Base-by-base conservation (phyloP, 2,888 invertebrate species). In the Euplexia lucipara region DNA sequence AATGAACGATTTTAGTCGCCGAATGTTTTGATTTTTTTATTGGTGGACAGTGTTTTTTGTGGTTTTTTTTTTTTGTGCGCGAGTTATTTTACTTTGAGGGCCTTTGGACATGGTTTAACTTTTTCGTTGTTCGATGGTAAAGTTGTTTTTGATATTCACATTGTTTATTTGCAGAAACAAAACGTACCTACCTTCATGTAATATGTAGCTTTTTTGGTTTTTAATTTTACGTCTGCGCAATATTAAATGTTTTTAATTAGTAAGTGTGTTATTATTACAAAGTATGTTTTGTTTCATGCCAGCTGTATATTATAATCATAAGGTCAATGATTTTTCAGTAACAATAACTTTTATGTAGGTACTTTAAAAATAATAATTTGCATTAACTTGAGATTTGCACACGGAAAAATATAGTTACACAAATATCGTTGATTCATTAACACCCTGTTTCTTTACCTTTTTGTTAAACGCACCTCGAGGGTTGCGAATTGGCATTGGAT, bases 1-100 rank as follows among this genome's bases (percentile, higher is more conserved):
- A 86, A 82, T 82, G 79, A 80, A 73, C 77, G 73, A 72, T 75
- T 82, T 81, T 79, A 81, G 83, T 82, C 81, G 85, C 80, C 76
- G 68, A 76, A 66, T 54, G 63, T 71, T 68, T 68, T 73, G 48
- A 56, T 51, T 71, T 67, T n/a, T 53, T 76, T 67, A 59, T 61
- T 79, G 67, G 85, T 84, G 83, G 78, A 83, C 70, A 75, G 84
- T 84, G 81, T 57, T 68, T 68, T 73, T 63, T 78, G 85, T 84
- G 83, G 14, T 57, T 73, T 57, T 73, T 57, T 73, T 57, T 73
- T 70, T 73, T 54, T 69, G 84, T 83, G 84, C 58, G 74, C 70
- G 71, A 75, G 72, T 82, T 83, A 78, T 79, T 82, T 80, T 79
- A 63, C 81, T 82, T 79, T 75, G 82, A 78, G 79, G 77, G 77